Conservation (phyloP, 2,888 invertebrate genomes). For the Troglohyphantes excavatus region DNA sequence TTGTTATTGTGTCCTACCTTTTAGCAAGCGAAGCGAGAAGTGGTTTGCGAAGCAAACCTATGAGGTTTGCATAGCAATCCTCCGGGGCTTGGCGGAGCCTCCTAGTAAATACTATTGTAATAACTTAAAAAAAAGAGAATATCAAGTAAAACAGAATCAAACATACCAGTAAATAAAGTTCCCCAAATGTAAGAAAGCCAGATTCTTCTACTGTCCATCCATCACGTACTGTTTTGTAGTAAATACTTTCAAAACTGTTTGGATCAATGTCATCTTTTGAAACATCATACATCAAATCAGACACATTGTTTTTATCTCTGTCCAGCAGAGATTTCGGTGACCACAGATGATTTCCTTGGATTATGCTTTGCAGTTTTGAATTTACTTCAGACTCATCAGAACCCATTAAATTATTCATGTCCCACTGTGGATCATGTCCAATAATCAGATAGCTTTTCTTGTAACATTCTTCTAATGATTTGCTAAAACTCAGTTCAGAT, state of each 20-base stretch:
- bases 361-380: neutral
- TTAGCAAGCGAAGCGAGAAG: no score
- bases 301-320: conserved; percentile 30
- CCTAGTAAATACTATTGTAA: no score
- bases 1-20: no score
- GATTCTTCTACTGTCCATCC: conserved; percentile 92
- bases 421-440: conserved; percentile 1
- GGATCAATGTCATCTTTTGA: conserved; percentile 28
- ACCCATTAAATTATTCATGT: neutral
- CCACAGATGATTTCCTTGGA: conserved; percentile 13
- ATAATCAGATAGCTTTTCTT: conserved; percentile 2
- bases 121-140: no score
- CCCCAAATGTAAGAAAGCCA: conserved; percentile 92
- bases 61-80: no score
- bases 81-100: no score
- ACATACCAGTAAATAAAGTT: conserved; percentile 92
- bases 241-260: conserved; percentile 37
- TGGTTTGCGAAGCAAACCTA: no score
- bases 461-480: conserved; percentile 16
- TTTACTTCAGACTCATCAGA: neutral
- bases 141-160: no score
- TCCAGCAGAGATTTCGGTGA: conserved; percentile 29
- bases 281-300: conserved; percentile 15
- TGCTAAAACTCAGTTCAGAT: conserved; percentile 28
- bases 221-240: conserved; percentile 84